Conservation (phyloP, 2,113 vertebrate genomes). For the Proteles cristata region DNA sequence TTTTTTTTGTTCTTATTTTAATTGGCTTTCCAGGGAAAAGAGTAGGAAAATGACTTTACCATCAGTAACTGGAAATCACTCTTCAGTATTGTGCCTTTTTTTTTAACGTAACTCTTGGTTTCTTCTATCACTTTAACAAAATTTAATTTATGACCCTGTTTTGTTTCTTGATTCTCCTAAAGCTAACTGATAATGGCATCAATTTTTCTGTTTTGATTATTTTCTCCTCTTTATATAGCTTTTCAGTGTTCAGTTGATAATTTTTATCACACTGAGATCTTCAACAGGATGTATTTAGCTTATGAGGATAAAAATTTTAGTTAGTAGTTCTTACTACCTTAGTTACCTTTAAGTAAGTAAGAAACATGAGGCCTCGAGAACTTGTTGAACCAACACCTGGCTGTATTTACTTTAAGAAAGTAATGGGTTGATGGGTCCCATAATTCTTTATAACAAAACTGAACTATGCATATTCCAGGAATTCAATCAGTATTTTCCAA, state of each 20-base stretch:
- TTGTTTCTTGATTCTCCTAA: background rate
- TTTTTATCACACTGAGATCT: background rate
- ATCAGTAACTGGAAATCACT: background rate
- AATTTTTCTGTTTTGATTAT: slow-evolving; percentile 11
- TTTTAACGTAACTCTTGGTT: background rate
- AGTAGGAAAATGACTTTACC: background rate
- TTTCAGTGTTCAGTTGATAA: background rate
- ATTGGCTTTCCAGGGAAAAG: background rate
- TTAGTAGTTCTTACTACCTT: background rate
- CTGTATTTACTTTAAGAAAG: slow-evolving; percentile 1
- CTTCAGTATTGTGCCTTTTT: background rate
- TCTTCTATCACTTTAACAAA: slow-evolving; percentile 20
- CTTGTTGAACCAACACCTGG: background rate
- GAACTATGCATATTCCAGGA: background rate
- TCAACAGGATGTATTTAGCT: background rate
- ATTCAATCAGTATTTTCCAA: background rate
- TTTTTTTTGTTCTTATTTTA: background rate
- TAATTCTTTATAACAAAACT: slow-evolving; percentile 48
- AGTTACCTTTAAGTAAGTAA: background rate
- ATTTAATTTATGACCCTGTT: background rate
- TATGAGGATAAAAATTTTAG: background rate
- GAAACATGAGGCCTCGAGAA: background rate
- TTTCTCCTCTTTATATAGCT: background rate
- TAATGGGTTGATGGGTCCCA: background rate
- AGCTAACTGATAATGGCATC: background rate